Conservation (phyloP, 2,797 vertebrate genomes). For the Hylomyscus alleni region DNA sequence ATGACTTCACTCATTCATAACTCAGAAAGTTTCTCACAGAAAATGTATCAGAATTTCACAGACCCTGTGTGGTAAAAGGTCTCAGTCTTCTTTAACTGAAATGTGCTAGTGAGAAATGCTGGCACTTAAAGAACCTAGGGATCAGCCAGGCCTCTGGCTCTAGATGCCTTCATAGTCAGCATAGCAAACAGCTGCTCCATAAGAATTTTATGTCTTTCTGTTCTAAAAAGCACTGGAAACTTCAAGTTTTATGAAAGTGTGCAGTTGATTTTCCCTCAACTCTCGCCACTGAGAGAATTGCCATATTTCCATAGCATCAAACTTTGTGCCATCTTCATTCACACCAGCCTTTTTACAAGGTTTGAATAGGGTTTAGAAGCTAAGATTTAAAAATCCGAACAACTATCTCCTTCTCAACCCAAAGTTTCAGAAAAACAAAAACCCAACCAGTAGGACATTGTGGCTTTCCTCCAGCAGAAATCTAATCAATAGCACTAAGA, state of each 20-base stretch:
- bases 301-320: not conserved
- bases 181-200: not conserved
- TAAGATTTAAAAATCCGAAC: constrained; percentile 27
- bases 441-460: not conserved
- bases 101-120: not conserved
- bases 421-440: constrained; percentile 56
- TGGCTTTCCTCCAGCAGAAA: constrained; percentile 60
- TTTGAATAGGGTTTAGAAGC: not conserved
- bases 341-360: not conserved
- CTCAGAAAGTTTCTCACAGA: not conserved
- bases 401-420: not conserved
- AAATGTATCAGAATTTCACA: constrained; percentile 20
- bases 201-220: not conserved
- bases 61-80: not conserved
- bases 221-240: not conserved
- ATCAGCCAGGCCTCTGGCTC: not conserved
- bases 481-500: constrained; percentile 65
- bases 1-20: not conserved
- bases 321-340: not conserved
- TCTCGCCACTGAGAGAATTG: not conserved
- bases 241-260: not conserved
- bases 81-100: not conserved
- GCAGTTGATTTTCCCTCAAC: not conserved
- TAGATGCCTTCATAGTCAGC: not conserved
- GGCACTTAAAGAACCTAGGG: not conserved